phyloP scores from a whole-genome alignment of 2,888 invertebrate genomes.

The Ochropleura leucogaster region DNA sequence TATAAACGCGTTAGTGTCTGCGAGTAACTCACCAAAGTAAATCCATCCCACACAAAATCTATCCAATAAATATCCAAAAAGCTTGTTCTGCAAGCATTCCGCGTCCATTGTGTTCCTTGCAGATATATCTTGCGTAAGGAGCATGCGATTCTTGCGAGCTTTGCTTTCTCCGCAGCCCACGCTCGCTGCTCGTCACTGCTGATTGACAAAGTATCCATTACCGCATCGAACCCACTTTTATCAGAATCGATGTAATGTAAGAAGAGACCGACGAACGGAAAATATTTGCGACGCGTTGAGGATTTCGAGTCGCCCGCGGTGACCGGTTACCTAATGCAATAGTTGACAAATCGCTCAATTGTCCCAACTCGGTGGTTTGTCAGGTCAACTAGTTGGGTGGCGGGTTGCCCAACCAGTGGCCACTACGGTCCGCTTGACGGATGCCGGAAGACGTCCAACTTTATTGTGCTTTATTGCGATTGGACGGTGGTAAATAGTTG shows the following conservation, averaged over 20 bases:
- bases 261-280: slow-evolving; percentile 77
- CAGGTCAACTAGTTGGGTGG: slow-evolving; percentile 83
- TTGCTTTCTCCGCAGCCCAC: slow-evolving; percentile 82
- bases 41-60: slow-evolving; percentile 89
- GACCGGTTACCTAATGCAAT: slow-evolving; percentile 85
- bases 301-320: slow-evolving; percentile 77
- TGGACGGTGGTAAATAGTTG: slow-evolving; percentile 80
- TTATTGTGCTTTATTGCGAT: slow-evolving; percentile 86
- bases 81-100: slow-evolving; percentile 88
- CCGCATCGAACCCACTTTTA: slow-evolving; percentile 77
- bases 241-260: slow-evolving; percentile 76
- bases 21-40: slow-evolving; percentile 79
- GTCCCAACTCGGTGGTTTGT: slow-evolving; percentile 81
- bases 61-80: slow-evolving; percentile 90
- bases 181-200: slow-evolving; percentile 80
- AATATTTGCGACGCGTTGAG: slow-evolving; percentile 69
- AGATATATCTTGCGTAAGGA: slow-evolving; percentile 89
- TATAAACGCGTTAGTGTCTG: slow-evolving; percentile 75
- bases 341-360: slow-evolving; percentile 90
- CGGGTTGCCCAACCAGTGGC: slow-evolving; percentile 82
- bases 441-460: slow-evolving; percentile 87
- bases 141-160: slow-evolving; percentile 81
- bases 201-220: slow-evolving; percentile 85
- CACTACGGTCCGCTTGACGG: slow-evolving; percentile 80
- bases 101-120: slow-evolving; percentile 87